Percentiles rank a stretch among this genome's conserved stretches.
Conservation (phyloP, 2,113 vertebrate genomes). For the Hepsetus odoe region DNA sequence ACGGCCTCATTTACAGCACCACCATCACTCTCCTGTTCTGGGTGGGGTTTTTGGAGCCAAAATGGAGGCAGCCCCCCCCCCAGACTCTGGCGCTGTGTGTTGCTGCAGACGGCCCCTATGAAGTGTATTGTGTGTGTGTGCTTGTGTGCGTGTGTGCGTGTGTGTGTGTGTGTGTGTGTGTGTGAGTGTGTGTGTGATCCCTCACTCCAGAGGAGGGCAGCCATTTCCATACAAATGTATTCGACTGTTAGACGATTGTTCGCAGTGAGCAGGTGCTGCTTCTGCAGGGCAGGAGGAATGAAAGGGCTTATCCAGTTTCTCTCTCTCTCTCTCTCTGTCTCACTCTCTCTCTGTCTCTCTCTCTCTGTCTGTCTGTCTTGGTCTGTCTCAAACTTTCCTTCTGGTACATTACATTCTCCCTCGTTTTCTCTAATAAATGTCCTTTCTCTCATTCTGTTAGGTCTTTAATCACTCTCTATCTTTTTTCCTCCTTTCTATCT, state of each 20-base stretch:
- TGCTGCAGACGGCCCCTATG: slow-evolving; percentile 45
- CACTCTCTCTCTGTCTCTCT: slow-evolving; percentile 63
- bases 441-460: not conserved
- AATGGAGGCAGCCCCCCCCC: slow-evolving; percentile 67
- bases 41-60: slow-evolving; percentile 55
- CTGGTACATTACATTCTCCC: slow-evolving; percentile 9
- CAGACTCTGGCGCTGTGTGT: slow-evolving; percentile 63
- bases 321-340: slow-evolving; percentile 62
- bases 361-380: not conserved
- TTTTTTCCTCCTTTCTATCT: not conserved
- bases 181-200: slow-evolving; percentile 69
- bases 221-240: slow-evolving; percentile 81
- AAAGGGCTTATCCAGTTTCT: slow-evolving; percentile 68
- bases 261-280: slow-evolving; percentile 78
- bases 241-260: slow-evolving; percentile 79
- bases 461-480: not conserved
- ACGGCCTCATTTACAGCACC: too few relatives aligned
- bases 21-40: not conserved
- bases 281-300: slow-evolving; percentile 70
- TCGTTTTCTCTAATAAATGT: not conserved
- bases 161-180: slow-evolving; percentile 14
- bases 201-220: slow-evolving; percentile 75
- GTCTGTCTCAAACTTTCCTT: slow-evolving; percentile 59
- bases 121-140: not conserved
- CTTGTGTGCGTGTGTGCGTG: slow-evolving; percentile 2